Base-by-base conservation (phyloP, 1,140 invertebrate species). In the Drosophila sturtevanti region DNA sequence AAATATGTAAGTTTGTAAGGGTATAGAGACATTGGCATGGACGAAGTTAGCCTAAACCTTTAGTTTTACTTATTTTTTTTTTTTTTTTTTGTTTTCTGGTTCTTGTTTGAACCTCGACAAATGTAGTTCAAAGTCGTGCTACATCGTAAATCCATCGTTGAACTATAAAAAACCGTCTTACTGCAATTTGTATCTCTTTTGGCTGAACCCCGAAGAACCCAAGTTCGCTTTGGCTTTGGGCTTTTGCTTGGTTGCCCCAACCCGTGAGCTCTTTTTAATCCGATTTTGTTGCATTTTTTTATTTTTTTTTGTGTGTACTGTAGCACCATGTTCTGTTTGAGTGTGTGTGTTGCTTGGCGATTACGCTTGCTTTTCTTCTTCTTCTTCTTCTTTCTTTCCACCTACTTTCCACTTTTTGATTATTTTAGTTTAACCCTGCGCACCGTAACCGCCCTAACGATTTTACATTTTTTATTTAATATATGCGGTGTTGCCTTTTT, bases 91-190 rank as follows among this genome's bases (percentile, higher is more conserved):
- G 31, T 63, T 34, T 37, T 51, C 38, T 54, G 64, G 38, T 51
- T 62, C 67, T 55, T 54, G 62, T 48, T 41, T 62, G 63, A 65
- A 68, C 68, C 65, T 48, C 61, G 64, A 63, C 69, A 89, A 89
- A 89, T 89, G 80, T 89, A 89, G 85, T 89, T 89, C 85, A 89
- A 89, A 89, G 85, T 89, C 85, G 85, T 72, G 70, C 85, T 75
- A 89, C 80, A 89, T 89, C 74, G 85, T 89, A 89, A 89, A 89
- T 89, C 85, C 85, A 85, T 85, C 81, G 85, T 85, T 89, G 74
- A 89, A 89, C 85, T 87, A 89, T 87, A 89, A 89, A 85, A 85
- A 81, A 81, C 80, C 73, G 61, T 81, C 77, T 89, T 86, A 72
- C 77, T 89, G 77, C 77, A 81, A 85, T 89, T 89, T 85, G 77